phyloP scores from a whole-genome alignment of 2,888 invertebrate species.

The Kryphioiulus occultus region DNA sequence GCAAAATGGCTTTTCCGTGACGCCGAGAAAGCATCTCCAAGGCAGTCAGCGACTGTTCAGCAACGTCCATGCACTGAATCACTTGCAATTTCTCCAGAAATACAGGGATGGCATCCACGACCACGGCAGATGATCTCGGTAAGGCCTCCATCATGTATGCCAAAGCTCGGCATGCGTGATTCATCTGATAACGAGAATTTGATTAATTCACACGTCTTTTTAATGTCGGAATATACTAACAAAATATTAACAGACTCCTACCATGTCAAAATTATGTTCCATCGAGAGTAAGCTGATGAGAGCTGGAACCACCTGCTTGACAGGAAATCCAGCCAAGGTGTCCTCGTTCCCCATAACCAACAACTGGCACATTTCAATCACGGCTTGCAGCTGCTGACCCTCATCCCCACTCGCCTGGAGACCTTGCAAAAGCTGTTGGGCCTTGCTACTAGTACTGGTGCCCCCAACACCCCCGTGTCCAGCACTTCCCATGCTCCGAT shows the following conservation, averaged over 20 bases:
- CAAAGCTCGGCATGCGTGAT: slow-evolving; percentile 96
- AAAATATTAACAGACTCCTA: slow-evolving; percentile 58
- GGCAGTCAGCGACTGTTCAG: slow-evolving; percentile 97
- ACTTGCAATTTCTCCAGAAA: slow-evolving; percentile 96
- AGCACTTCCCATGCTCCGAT: slow-evolving; percentile 86
- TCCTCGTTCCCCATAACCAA: slow-evolving; percentile 99
- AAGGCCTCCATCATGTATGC: slow-evolving; percentile 99
- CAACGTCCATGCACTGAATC: slow-evolving; percentile 99
- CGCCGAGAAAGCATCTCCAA: slow-evolving; percentile 95
- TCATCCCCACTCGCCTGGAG: slow-evolving; percentile 94
- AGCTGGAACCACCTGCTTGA: slow-evolving; percentile 96
- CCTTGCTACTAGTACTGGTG: slow-evolving; percentile 71
- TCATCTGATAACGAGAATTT: slow-evolving; percentile 73
- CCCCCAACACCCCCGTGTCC: slow-evolving; percentile 44
- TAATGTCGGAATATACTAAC: neutral
- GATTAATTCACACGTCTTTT: neutral
- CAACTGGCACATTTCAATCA: slow-evolving; percentile 98
- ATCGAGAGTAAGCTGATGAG: slow-evolving; percentile 90
- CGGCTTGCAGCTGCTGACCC: slow-evolving; percentile 93
- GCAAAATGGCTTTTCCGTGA: slow-evolving; percentile 95
- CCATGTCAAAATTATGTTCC: slow-evolving; percentile 99
- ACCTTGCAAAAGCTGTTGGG: slow-evolving; percentile 89
- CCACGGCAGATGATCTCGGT: slow-evolving; percentile 93
- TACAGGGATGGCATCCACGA: slow-evolving; percentile 96
- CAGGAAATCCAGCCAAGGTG: slow-evolving; percentile 96